Percentiles rank a stretch among this genome's conserved stretches.
Evolutionary conservation across 2,888 invertebrate genomes (phyloP).

Genomic region (Rhorus exstirpatorius): DNA sequence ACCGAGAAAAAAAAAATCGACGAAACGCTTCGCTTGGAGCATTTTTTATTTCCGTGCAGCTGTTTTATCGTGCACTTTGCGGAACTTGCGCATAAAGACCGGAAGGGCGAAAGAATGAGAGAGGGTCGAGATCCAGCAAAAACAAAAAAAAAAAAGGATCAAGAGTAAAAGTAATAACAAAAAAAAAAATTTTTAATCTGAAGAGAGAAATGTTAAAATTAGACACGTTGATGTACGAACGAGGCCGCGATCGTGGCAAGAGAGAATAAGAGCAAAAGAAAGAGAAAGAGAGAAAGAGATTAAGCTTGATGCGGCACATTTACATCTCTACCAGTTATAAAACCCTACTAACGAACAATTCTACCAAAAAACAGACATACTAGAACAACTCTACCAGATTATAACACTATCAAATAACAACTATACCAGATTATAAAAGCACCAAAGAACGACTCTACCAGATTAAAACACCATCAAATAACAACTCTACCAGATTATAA

Average conservation of each 20-base stretch:
- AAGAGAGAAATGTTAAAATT: constrained; percentile 63
- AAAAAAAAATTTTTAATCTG: constrained; percentile 27
- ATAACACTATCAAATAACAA: no score
- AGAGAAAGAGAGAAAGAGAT: constrained; percentile 10
- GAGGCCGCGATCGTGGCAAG: constrained; percentile 53
- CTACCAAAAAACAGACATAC: no score
- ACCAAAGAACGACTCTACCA: no score
- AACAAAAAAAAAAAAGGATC: constrained; percentile 43
- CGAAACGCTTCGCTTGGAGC: constrained; percentile 2
- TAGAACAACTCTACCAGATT: no score
- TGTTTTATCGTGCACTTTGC: constrained; percentile 37
- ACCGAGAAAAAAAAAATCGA: constrained; percentile 4
- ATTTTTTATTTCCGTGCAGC: constrained; percentile 49
- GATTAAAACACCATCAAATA: no score
- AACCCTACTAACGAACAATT: no score
- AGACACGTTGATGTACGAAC: constrained; percentile 62
- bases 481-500: no score
- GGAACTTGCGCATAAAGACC: constrained; percentile 44
- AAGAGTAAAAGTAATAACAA: constrained; percentile 27
- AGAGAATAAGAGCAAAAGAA: background rate
- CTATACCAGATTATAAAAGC: no score
- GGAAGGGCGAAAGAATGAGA: constrained; percentile 40
- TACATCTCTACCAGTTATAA: no score
- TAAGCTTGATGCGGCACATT: background rate
- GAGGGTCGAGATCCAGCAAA: background rate